phyloP scores from a whole-genome alignment of 2,113 vertebrate species.

The Stegastes partitus region DNA sequence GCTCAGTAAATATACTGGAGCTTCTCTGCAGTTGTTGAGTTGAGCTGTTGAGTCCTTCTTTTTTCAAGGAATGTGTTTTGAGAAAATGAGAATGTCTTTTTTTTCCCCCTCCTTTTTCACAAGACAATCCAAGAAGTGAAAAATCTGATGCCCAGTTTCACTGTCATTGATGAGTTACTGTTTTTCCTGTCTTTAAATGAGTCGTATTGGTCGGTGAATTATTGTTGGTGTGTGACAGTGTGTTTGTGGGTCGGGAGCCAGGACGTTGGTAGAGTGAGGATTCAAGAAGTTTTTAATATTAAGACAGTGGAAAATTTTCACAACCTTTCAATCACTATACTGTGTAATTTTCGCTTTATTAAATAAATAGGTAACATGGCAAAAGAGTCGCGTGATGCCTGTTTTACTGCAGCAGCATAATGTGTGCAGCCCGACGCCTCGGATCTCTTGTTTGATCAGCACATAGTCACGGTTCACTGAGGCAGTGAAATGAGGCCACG shows the following conservation, averaged over 20 bases:
- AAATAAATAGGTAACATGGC: slow-evolving; percentile 41
- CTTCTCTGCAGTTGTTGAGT: slow-evolving; percentile 8
- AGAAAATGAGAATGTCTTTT: background rate
- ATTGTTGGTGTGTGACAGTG: background rate
- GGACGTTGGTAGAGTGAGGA: background rate
- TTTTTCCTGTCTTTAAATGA: background rate
- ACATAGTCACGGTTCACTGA: slow-evolving; percentile 57
- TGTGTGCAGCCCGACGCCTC: slow-evolving; percentile 37
- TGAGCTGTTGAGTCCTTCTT: no score
- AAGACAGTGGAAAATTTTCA: slow-evolving; percentile 13
- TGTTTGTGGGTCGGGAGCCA: background rate
- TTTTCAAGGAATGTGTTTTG: background rate
- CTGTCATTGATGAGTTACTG: background rate
- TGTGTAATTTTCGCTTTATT: slow-evolving; percentile 37
- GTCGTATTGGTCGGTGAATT: background rate
- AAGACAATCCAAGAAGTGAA: slow-evolving; percentile 22
- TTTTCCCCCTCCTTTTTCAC: background rate
- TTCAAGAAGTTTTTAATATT: background rate
- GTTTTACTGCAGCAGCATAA: slow-evolving; percentile 16
- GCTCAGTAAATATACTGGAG: slow-evolving; percentile 2
- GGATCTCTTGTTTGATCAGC: slow-evolving; percentile 63
- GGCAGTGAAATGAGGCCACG: slow-evolving; percentile 70
- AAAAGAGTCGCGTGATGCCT: slow-evolving; percentile 7
- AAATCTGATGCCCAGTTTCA: background rate
- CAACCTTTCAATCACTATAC: slow-evolving; percentile 27